Base-by-base conservation (phyloP, 1,140 invertebrate species). In the Hycleus cichorii region DNA sequence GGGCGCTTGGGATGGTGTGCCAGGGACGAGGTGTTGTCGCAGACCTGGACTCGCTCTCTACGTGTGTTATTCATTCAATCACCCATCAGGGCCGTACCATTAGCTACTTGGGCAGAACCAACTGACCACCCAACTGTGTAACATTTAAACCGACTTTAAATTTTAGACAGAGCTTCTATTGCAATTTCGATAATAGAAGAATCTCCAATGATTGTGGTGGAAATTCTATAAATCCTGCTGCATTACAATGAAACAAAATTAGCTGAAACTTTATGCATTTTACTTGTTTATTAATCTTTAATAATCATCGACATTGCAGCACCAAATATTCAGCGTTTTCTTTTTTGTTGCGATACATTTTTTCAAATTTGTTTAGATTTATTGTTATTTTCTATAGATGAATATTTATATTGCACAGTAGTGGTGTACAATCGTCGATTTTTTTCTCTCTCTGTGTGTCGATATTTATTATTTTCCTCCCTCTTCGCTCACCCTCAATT, bases 1-100 rank as follows among this genome's bases (percentile, higher is more conserved):
- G 71, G 70, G 66, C 68, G 32, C 32, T 32, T 32, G 32, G 32
- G 32, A 32, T 32, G 32, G 32, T 32, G 32, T 32, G 32, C 7
- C 7, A 7, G 32, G 32, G 32, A 32, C 32, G 32, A 32, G 32
- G 32, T 32, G 32, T 18, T 18, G 18, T 32, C 32, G 32, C 32
- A 32, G 2, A 18, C 18, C 32, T 32, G 32, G 32, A 32, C 32
- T 4, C 32, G 4, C 4, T 7, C 32, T 5, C 32, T 7, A 32
- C 18, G 18, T 18, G 18, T 18, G 18, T 18, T 18, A 18, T 18
- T 18, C 18, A 18, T 18, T 18, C 18, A 18, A 18, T 18, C 18
- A 18, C 18, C 18, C 18, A 18, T 18, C 1, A 1, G 18, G 18
- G 18, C 18, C 18, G 18, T 18, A 18, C 1, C 18, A 1, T 18